Conservation (phyloP, 2,888 invertebrate genomes). For the Conistra vaccinii region DNA sequence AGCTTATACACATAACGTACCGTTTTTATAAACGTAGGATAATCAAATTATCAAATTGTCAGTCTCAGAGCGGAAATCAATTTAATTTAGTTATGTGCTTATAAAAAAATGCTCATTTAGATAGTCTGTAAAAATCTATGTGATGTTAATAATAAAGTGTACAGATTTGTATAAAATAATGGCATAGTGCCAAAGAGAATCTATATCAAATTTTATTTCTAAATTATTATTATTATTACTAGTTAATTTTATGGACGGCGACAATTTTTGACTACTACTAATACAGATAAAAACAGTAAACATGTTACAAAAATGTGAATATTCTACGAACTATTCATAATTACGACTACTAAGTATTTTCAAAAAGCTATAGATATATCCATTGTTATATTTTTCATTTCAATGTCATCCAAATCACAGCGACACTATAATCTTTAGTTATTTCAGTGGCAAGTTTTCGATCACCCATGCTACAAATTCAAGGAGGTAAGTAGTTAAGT, state of each 20-base stretch:
- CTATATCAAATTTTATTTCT: slow-evolving; percentile 33
- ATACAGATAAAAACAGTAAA: not conserved
- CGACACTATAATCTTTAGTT: slow-evolving; percentile 7
- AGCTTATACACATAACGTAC: not conserved
- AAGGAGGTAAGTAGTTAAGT: slow-evolving; percentile 25
- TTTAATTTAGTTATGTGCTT: slow-evolving; percentile 16
- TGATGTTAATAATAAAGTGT: slow-evolving; percentile 58
- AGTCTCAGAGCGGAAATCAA: not conserved
- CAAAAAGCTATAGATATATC: not conserved
- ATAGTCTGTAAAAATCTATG: slow-evolving; percentile 54
- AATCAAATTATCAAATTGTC: slow-evolving; percentile 31
- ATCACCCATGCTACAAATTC: not conserved
- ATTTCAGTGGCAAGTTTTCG: not conserved
- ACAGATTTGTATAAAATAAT: slow-evolving; percentile 30
- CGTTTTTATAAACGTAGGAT: slow-evolving; percentile 15
- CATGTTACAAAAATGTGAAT: not conserved
- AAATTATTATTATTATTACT: not conserved
- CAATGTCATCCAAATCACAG: not conserved
- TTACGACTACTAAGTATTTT: not conserved
- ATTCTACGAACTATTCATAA: not conserved
- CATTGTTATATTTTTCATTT: slow-evolving; percentile 8
- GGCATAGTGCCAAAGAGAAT: slow-evolving; percentile 56
- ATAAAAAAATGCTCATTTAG: slow-evolving; percentile 39
- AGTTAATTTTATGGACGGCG: slow-evolving; percentile 20
- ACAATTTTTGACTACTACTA: slow-evolving; percentile 14